Evolutionary conservation across 2,113 vertebrate species (phyloP), one percentile per base, ranked within the genome.

Genomic region (Taurulus bubalis): DNA sequence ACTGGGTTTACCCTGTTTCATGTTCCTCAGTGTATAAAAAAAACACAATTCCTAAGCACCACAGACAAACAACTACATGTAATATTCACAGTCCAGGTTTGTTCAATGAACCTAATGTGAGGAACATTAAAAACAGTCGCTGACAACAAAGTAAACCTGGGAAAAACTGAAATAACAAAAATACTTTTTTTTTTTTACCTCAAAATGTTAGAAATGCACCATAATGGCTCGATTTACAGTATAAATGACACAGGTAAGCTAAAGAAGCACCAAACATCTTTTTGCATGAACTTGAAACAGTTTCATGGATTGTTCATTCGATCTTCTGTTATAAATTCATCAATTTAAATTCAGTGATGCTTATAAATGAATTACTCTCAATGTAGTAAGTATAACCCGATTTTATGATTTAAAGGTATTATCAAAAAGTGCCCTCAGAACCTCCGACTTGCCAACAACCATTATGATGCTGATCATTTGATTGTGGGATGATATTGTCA

Each of bases 351-450:
- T 87, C 90, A 89, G 86, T 94, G 93, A 89, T 87, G 60, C 40
- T 78, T 68, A 49, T 15, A 73, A 85, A 80, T 80, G 2, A 72
- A 77, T 85, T 71, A n/a, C 26, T 75, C 30, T 79, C 38, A 69
- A 58, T 91, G n/a, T 51, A 82, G 58, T 28, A 22, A 68, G 24
- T 56, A 68, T 60, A 72, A 75, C 51, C 64, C 26, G 22, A 90
- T 91, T 94, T 94, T 90, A 79, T 83, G 85, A 95, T 78, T 77
- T 95, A 90, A 95, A 85, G 90, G 90, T 94, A 93, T 94, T 93
- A 95, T 94, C 88, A 95, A 96, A 87, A 98, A 97, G 95, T 97
- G 96, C 96, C 96, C 92, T 89, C 90, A 91, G 64, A 96, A 96
- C 96, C 90, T 94, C 89, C 90, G 93, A 94, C 92, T 93, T 92